Conservation (phyloP, 2,113 vertebrate genomes). For the Symphodus melops region DNA sequence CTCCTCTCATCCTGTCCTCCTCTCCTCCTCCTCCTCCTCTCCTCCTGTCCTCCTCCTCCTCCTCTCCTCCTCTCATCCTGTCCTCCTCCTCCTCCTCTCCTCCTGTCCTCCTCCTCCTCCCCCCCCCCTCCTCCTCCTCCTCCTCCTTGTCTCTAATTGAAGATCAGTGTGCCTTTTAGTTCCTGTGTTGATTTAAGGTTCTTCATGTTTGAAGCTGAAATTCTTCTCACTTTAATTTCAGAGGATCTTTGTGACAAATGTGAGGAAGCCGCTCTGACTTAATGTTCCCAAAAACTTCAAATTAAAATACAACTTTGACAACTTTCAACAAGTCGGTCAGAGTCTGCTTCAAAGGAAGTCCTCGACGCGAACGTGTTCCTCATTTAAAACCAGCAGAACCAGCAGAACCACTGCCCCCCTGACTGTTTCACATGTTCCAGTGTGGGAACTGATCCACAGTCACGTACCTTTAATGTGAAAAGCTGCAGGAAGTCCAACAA, state of each 20-base stretch:
- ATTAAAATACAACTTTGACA: slow-evolving; percentile 65
- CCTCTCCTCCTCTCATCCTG: too few relatives aligned
- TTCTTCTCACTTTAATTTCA: slow-evolving; percentile 57
- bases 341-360: background rate
- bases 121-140: background rate
- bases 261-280: slow-evolving; percentile 43
- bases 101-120: background rate
- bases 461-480: too few relatives aligned
- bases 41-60: too few relatives aligned
- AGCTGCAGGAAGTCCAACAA: too few relatives aligned
- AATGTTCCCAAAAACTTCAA: slow-evolving; percentile 55
- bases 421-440: too few relatives aligned
- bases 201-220: slow-evolving; percentile 44
- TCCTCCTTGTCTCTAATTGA: slow-evolving; percentile 24
- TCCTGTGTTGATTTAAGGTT: slow-evolving; percentile 67
- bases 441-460: too few relatives aligned
- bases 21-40: too few relatives aligned
- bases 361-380: too few relatives aligned
- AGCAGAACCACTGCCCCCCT: too few relatives aligned
- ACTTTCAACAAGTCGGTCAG: slow-evolving; percentile 24
- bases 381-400: too few relatives aligned
- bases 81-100: too few relatives aligned
- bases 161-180: slow-evolving; percentile 44
- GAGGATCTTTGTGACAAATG: slow-evolving; percentile 51
- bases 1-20: too few relatives aligned